phyloP scores from a whole-genome alignment of 2,797 vertebrate genomes.

The Emys orbicularis region DNA sequence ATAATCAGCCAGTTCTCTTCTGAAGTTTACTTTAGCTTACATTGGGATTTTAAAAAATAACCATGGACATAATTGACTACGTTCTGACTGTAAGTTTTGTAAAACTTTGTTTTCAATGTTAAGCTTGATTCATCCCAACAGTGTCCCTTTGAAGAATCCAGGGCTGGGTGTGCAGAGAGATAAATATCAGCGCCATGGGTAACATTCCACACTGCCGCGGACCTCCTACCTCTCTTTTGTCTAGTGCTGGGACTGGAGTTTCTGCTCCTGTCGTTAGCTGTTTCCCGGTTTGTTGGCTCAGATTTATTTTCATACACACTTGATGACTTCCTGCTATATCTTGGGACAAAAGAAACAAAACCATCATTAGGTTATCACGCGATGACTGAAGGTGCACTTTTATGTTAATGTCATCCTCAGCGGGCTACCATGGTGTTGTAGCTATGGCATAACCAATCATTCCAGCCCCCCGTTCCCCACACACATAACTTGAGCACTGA shows the following conservation, averaged over 20 bases:
- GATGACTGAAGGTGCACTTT: not conserved
- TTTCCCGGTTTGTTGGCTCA: slow-evolving; percentile 88
- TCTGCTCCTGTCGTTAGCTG: slow-evolving; percentile 85
- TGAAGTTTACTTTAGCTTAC: not conserved
- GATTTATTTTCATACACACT: slow-evolving; percentile 85
- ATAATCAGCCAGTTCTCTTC: not conserved
- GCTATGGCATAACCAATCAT: not conserved
- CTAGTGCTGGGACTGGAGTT: slow-evolving; percentile 86
- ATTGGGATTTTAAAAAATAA: not conserved
- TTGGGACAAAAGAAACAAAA: slow-evolving; percentile 67
- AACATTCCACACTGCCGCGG: not conserved
- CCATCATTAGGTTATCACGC: slow-evolving; percentile 7
- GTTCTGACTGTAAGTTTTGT: not conserved
- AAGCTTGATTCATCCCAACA: not conserved
- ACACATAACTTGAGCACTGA: not conserved
- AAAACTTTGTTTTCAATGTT: rapidly evolving
- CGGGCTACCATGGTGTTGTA: not conserved
- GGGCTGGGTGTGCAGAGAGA: not conserved
- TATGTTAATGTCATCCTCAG: not conserved
- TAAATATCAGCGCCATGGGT: slow-evolving; percentile 4
- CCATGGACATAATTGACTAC: not conserved
- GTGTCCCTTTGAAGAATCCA: not conserved
- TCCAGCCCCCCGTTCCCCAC: too few relatives aligned
- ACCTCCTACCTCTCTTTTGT: slow-evolving; percentile 89
- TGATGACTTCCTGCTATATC: slow-evolving; percentile 85